These are phyloP conservation scores for Eustalomyia histrio DNA, from an alignment of 2,888 invertebrate species.

Conservation along the genomic window DNA sequence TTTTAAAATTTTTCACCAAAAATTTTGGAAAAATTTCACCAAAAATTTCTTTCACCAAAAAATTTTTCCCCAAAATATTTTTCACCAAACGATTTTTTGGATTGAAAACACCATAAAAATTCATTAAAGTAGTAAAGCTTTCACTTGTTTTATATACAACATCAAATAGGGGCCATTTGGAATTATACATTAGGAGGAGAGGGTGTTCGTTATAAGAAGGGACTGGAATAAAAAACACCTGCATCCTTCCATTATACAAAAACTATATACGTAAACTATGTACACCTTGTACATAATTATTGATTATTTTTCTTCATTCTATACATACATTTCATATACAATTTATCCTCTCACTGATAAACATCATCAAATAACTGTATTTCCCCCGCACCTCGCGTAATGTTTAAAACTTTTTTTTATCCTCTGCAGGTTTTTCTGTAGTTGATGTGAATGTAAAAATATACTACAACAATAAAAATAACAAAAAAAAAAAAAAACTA, in stretches of 20 bases:
- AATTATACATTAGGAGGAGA: too few species aligned
- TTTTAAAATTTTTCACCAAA: too few species aligned
- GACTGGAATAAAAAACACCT: background rate
- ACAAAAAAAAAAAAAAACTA: background rate
- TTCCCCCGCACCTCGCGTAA: background rate
- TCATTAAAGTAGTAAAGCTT: too few species aligned
- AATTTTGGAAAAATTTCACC: too few species aligned
- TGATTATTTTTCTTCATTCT: constrained; percentile 27
- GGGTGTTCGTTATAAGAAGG: too few species aligned
- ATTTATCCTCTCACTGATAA: constrained; percentile 37
- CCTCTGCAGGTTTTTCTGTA: constrained; percentile 12
- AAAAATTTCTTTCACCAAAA: too few species aligned
- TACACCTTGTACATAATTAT: constrained; percentile 26
- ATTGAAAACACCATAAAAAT: too few species aligned
- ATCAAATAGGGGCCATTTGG: too few species aligned
- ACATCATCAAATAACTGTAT: constrained; percentile 29
- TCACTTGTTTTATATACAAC: too few species aligned
- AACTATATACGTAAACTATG: background rate
- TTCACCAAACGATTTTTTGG: too few species aligned
- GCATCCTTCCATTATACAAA: background rate
- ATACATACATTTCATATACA: constrained; percentile 6
- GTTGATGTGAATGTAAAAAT: constrained; percentile 20
- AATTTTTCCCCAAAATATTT: too few species aligned
- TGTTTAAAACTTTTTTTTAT: constrained; percentile 20
- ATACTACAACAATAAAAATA: background rate